Conservation (phyloP, 2,113 vertebrate species). For the Crotalus helleri region DNA sequence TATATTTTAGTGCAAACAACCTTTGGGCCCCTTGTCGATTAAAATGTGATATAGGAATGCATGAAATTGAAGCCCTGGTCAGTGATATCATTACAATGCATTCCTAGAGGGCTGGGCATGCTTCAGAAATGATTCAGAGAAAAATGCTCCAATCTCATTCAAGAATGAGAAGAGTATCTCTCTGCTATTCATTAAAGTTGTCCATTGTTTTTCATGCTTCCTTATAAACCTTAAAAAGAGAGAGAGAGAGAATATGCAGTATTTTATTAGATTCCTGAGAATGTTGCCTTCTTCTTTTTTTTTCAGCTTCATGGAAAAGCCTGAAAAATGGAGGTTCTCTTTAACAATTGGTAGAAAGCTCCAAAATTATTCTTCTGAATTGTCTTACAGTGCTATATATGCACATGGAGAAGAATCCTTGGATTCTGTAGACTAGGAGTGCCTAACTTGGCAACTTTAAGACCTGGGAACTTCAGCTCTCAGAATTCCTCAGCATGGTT, state of each 20-base stretch:
- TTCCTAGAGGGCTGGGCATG: background rate
- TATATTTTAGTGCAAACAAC: background rate
- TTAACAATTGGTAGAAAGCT: background rate
- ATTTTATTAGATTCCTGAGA: background rate
- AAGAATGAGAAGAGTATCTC: background rate
- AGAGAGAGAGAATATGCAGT: too few relatives aligned
- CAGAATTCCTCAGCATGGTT: background rate
- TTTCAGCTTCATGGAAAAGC: background rate
- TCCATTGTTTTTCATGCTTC: background rate
- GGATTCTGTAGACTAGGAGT: background rate
- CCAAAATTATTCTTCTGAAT: background rate
- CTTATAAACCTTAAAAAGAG: background rate
- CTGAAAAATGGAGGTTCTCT: background rate
- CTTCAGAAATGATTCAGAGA: background rate
- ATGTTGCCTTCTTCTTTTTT: background rate
- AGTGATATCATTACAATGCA: background rate
- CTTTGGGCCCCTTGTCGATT: background rate
- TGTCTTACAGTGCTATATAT: background rate
- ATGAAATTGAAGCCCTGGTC: background rate
- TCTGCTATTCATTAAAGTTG: background rate
- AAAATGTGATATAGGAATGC: background rate
- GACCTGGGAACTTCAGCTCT: background rate
- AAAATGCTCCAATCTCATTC: background rate
- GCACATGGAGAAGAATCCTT: background rate
- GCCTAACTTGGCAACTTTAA: background rate